A percentile compares a stretch with the other conserved stretches of the same genome.
Evolutionary conservation across 2,888 invertebrate species (phyloP).

Genomic region (Heliconius charithonia): DNA sequence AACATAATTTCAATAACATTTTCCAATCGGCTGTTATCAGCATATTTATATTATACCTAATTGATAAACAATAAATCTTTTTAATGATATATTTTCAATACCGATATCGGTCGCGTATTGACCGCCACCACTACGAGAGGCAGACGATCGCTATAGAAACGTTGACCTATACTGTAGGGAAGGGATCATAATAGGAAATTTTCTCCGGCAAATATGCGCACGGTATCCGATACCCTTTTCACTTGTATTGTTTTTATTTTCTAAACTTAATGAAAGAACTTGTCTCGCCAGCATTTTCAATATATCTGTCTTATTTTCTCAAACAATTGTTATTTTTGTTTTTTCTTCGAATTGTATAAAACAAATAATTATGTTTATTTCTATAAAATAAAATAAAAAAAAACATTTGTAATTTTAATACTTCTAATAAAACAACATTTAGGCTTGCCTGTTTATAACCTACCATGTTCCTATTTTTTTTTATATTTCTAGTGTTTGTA

Average conservation of each 20-base stretch:
- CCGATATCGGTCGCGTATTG: constrained; percentile 24
- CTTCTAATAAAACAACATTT: too few species aligned
- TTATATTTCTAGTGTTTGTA: too few species aligned
- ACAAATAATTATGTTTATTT: not conserved
- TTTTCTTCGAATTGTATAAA: not conserved
- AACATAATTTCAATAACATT: too few species aligned
- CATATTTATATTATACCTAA: too few species aligned
- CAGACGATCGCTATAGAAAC: constrained; percentile 76
- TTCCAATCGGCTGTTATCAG: too few species aligned
- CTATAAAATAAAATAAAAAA: too few species aligned
- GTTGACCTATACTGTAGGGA: constrained; percentile 71
- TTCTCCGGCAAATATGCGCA: constrained; percentile 77
- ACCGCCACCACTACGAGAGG: constrained; percentile 53
- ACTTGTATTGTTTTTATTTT: constrained; percentile 83
- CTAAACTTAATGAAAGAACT: constrained; percentile 81
- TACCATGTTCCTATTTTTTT: too few species aligned
- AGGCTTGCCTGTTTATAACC: too few species aligned
- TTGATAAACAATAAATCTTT: not conserved
- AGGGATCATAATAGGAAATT: constrained; percentile 82
- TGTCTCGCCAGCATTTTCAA: constrained; percentile 76
- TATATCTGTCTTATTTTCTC: constrained; percentile 54
- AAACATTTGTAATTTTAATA: too few species aligned
- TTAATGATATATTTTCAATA: not conserved
- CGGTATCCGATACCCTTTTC: constrained; percentile 80
- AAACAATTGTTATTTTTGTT: constrained; percentile 8